These are phyloP conservation scores for Alosa sapidissima DNA, from an alignment of 2,797 vertebrate genomes.

Conservation along the genomic window DNA sequence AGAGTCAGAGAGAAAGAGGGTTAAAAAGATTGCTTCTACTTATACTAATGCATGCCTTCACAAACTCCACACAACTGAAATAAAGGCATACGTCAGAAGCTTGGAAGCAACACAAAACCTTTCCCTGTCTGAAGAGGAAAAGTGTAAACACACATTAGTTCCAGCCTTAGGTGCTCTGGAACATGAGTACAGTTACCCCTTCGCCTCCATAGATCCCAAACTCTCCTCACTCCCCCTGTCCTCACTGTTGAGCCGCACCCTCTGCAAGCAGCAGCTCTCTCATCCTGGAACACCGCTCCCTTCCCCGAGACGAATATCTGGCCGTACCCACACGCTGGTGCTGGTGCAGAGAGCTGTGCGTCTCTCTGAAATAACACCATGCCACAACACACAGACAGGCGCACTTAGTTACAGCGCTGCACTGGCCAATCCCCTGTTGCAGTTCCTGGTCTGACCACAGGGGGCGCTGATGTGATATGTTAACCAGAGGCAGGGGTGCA, in stretches of 20 bases:
- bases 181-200: background rate
- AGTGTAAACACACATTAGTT: background rate
- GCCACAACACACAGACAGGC: background rate
- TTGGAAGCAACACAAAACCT: background rate
- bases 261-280: background rate
- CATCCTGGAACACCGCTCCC: background rate
- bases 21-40: conserved; percentile 70
- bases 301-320: background rate
- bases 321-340: background rate
- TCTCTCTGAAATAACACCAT: background rate
- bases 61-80: conserved; percentile 74
- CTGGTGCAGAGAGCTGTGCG: background rate
- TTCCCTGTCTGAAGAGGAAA: background rate
- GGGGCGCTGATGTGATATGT: conserved; percentile 78
- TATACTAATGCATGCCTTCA: conserved; percentile 74
- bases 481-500: conserved; percentile 62
- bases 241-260: background rate
- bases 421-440: conserved; percentile 42
- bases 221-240: background rate
- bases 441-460: conserved; percentile 71
- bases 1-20: background rate
- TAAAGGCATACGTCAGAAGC: conserved; percentile 59
- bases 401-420: background rate
- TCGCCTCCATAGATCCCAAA: background rate
- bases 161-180: background rate